phyloP scores from a whole-genome alignment of 2,113 vertebrate genomes.

The Malurus cyaneus region DNA sequence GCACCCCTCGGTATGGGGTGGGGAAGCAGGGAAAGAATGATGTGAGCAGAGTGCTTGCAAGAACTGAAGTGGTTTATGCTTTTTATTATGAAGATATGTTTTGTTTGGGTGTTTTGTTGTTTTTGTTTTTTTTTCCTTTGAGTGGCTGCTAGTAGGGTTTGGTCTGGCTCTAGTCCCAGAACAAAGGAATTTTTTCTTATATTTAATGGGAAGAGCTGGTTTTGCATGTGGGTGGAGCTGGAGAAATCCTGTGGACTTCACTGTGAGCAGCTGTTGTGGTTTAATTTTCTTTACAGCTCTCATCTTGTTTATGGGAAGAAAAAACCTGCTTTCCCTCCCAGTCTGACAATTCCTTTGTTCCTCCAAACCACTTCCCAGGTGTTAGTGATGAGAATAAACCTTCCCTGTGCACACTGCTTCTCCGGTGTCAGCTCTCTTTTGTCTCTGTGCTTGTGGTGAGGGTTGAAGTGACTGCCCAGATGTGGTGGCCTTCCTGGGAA shows the following conservation, averaged over 20 bases:
- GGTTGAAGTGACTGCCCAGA: neutral
- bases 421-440: neutral
- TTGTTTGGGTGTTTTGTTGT: neutral
- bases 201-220: neutral
- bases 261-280: neutral
- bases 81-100: neutral
- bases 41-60: neutral
- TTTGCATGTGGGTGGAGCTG: neutral
- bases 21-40: neutral
- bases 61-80: neutral
- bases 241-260: neutral
- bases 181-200: neutral
- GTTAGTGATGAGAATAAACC: slow-evolving; percentile 66
- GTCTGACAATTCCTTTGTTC: neutral
- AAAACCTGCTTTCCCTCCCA: neutral
- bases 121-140: neutral
- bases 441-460: neutral
- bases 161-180: neutral
- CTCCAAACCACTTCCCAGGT: slow-evolving; percentile 25
- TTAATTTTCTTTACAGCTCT: neutral
- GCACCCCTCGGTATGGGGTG: neutral
- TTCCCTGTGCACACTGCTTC: neutral
- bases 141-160: slow-evolving; percentile 9
- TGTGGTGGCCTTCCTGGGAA: neutral
- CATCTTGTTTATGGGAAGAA: neutral